Evolutionary conservation across 2,797 vertebrate genomes (phyloP).

Genomic region (Synaphobranchus kaupii): DNA sequence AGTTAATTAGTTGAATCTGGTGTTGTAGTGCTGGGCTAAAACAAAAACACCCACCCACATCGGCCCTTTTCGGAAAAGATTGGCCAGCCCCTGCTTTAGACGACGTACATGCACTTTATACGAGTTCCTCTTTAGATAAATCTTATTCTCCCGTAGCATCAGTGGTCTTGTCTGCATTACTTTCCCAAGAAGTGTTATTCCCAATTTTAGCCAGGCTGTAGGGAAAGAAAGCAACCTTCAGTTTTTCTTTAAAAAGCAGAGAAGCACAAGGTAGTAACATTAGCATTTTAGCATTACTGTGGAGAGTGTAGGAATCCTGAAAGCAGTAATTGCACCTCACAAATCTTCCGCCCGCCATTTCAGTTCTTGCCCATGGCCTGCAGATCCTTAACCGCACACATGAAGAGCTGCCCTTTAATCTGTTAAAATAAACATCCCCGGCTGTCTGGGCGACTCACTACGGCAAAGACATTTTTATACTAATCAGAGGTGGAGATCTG

Average conservation of each 20-base stretch:
- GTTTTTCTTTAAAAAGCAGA: not conserved
- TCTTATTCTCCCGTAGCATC: too few species aligned
- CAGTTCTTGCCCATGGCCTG: not conserved
- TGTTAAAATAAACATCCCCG: not conserved
- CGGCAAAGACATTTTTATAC: not conserved
- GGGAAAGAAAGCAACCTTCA: not conserved
- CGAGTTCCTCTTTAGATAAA: too few species aligned
- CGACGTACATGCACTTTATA: too few species aligned
- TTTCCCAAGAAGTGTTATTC: not conserved
- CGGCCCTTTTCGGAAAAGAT: too few species aligned
- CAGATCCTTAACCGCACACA: not conserved
- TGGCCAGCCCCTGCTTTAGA: too few species aligned
- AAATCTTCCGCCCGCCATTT: not conserved
- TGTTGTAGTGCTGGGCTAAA: too few species aligned
- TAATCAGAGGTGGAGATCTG: not conserved
- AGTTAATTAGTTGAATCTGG: too few species aligned
- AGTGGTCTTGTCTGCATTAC: too few species aligned
- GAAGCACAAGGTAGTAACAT: not conserved
- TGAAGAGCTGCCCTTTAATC: not conserved
- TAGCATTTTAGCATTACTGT: not conserved
- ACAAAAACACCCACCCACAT: too few species aligned
- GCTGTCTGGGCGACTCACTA: not conserved
- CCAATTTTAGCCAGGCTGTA: not conserved
- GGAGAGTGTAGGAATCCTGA: not conserved
- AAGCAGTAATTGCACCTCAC: not conserved